phyloP scores from a whole-genome alignment of 2,797 vertebrate species.

The Lateolabrax maculatus region DNA sequence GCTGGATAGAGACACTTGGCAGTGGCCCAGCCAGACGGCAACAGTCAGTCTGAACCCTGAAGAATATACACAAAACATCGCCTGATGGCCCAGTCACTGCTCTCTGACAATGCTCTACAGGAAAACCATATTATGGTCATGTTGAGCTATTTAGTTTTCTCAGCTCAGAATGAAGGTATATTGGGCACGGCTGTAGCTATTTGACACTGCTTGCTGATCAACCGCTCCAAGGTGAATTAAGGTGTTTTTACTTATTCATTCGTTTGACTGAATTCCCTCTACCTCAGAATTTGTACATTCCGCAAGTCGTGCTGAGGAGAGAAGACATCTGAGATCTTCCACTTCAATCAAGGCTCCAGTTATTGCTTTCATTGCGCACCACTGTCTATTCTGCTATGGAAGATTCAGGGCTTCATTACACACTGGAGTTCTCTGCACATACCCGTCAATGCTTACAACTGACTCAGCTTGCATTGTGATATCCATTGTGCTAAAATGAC shows the following conservation, averaged over 20 bases:
- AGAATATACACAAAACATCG: background rate
- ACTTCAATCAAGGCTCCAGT: constrained; percentile 26
- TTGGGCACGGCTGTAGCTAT: constrained; percentile 27
- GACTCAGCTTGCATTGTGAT: background rate
- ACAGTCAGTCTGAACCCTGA: constrained; percentile 18
- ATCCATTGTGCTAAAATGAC: background rate
- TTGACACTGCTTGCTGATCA: constrained; percentile 27
- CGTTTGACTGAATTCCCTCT: constrained; percentile 49
- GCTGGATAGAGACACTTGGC: background rate
- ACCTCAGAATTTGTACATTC: constrained; percentile 25
- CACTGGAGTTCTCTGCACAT: background rate
- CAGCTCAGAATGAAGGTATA: constrained; percentile 41
- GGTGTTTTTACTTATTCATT: constrained; percentile 57
- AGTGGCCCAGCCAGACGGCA: constrained; percentile 15
- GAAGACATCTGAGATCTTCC: constrained; percentile 19
- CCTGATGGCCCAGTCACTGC: background rate
- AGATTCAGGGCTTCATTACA: constrained; percentile 25
- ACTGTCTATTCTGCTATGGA: constrained; percentile 5
- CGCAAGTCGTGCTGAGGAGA: background rate
- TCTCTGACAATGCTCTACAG: background rate
- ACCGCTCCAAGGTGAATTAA: constrained; percentile 56
- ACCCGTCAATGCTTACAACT: background rate
- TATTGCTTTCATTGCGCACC: constrained; percentile 5
- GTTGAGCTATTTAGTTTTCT: constrained; percentile 18
- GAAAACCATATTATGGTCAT: background rate